phyloP scores from a whole-genome alignment of 2,888 invertebrate genomes.

The Pinctada fucata region DNA sequence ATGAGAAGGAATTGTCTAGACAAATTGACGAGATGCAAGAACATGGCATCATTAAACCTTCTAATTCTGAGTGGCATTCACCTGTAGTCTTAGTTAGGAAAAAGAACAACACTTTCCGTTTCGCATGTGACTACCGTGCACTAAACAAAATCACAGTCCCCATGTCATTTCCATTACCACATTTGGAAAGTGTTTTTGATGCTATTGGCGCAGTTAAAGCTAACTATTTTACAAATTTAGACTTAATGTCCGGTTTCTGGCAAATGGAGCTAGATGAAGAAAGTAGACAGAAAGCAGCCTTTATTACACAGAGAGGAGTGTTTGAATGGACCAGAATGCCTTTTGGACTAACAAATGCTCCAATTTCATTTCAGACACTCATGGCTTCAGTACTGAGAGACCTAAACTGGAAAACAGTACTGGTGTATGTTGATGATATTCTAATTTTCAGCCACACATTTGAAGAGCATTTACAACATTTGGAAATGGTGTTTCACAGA shows the following conservation, averaged over 20 bases:
- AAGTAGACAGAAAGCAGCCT: constrained; percentile 42
- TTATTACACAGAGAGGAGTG: constrained; percentile 41
- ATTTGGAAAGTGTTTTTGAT: constrained; percentile 48
- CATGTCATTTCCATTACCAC: constrained; percentile 49
- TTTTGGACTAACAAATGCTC: constrained; percentile 46
- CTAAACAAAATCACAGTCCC: constrained; percentile 46
- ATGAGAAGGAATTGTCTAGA: constrained; percentile 37
- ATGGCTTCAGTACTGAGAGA: constrained; percentile 47
- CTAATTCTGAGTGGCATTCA: constrained; percentile 39
- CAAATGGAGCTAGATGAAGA: constrained; percentile 37
- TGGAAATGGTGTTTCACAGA: constrained; percentile 29
- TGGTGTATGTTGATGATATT: constrained; percentile 55
- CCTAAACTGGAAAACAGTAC: constrained; percentile 48
- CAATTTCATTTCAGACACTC: constrained; percentile 43
- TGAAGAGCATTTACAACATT: constrained; percentile 47
- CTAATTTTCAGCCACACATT: constrained; percentile 46
- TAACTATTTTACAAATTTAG: constrained; percentile 45
- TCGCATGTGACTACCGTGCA: constrained; percentile 49
- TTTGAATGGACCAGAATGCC: constrained; percentile 41
- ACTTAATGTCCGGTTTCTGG: constrained; percentile 40
- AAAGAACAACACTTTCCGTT: constrained; percentile 40
- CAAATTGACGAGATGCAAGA: constrained; percentile 40
- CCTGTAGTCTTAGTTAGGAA: constrained; percentile 47
- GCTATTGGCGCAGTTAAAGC: constrained; percentile 45
- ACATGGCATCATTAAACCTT: constrained; percentile 39